phyloP scores from a whole-genome alignment of 2,888 invertebrate genomes.

The Ptycholaimellus sp. region DNA sequence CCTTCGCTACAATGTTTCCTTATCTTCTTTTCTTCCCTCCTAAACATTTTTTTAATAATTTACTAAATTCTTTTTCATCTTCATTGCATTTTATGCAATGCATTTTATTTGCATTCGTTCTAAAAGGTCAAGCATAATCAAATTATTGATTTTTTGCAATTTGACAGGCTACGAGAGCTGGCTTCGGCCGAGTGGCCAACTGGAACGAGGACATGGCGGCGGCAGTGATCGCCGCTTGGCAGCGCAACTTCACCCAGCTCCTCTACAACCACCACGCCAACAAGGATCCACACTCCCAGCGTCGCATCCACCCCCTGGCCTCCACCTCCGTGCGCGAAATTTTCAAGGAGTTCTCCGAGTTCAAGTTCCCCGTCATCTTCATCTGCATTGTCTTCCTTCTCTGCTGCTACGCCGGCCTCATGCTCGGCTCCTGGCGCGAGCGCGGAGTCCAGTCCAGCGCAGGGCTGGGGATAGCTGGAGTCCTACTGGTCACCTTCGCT shows the following conservation, averaged over 20 bases:
- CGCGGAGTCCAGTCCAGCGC: no score
- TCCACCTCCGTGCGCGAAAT: slow-evolving; percentile 62
- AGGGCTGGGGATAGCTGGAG: no score
- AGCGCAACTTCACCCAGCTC: slow-evolving; percentile 44
- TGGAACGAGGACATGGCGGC: slow-evolving; percentile 82
- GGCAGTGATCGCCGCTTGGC: slow-evolving; percentile 48
- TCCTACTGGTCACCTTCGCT: slow-evolving; percentile 60
- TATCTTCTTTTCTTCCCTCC: background rate
- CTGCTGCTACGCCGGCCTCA: slow-evolving; percentile 20
- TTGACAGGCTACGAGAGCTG: no score
- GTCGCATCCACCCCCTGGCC: slow-evolving; percentile 35
- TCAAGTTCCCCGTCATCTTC: slow-evolving; percentile 54
- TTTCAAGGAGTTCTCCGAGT: slow-evolving; percentile 64
- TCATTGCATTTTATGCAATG: no score
- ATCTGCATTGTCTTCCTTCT: slow-evolving; percentile 64
- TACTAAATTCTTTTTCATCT: slow-evolving; percentile 1
- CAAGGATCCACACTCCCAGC: slow-evolving; percentile 2
- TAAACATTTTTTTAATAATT: background rate
- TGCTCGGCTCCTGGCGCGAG: background rate
- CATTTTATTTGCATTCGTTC: no score
- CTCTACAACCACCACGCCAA: slow-evolving; percentile 18
- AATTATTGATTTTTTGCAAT: no score
- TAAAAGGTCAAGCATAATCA: background rate
- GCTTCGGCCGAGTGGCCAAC: no score
- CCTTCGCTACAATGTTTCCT: slow-evolving; percentile 15